These are phyloP conservation scores for Borostomias antarcticus DNA, from an alignment of 2,797 vertebrate genomes.

Conservation along the genomic window DNA sequence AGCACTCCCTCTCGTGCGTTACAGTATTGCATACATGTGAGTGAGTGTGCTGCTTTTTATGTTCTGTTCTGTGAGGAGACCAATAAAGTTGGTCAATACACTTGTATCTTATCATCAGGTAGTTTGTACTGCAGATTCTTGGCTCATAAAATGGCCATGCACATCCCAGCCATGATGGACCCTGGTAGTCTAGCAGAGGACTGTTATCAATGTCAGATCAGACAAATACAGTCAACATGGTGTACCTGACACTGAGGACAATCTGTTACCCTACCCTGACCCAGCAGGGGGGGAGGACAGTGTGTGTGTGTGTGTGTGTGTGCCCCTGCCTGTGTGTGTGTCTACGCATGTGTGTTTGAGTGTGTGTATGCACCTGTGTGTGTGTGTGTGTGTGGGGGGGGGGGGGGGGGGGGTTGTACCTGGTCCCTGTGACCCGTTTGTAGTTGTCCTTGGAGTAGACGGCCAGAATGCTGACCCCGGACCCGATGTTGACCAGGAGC, in stretches of 20 bases:
- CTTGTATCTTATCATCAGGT: not conserved
- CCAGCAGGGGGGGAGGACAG: not conserved
- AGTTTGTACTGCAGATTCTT: not conserved
- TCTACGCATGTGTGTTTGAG: no score
- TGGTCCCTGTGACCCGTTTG: conserved; percentile 87
- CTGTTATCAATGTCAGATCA: conserved; percentile 2
- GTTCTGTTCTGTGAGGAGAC: no score
- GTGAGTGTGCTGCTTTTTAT: no score
- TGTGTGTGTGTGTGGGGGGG: not conserved
- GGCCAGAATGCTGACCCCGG: conserved; percentile 88
- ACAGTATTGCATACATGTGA: no score
- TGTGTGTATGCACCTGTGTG: no score
- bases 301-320: no score
- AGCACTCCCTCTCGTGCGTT: no score
- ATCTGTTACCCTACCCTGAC: not conserved
- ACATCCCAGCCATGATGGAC: not conserved
- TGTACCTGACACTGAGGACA: not conserved
- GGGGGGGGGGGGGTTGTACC: conserved; percentile 61
- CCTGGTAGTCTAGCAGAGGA: not conserved
- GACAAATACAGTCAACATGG: not conserved
- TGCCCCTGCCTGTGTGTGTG: no score
- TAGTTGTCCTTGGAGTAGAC: conserved; percentile 90
- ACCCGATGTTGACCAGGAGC: conserved; percentile 89
- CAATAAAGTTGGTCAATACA: no score
- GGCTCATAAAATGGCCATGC: not conserved